Evolutionary conservation across 2,888 invertebrate species (phyloP), one percentile per base, ranked within the genome.

Genomic region (Timema cristinae): DNA sequence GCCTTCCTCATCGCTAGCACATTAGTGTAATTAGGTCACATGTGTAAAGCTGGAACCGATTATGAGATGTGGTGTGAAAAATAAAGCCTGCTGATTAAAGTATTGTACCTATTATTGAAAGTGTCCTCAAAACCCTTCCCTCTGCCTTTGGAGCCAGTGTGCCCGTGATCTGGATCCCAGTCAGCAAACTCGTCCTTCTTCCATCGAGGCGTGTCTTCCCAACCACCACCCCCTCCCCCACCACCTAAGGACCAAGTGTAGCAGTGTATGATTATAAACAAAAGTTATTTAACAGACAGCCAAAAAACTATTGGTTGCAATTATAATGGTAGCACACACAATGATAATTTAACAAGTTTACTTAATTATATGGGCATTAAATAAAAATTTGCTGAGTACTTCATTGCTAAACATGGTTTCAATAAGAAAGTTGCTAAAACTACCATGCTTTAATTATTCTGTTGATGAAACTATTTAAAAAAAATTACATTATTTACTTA

Each of bases 141-240:
- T 59, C 79, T 67, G 79, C 77, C 68, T 82, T 82, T 79, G 83
- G 82, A 68, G 82, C 85, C 75, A 86, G 86, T 71, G 87, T 79
- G 67, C 75, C 81, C 82, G 69, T 79, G 77, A 72, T 81, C 74
- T 2, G 75, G 73, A 67, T 78, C 78, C 75, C 79, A 79, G 52
- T 82, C 80, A 48, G 79, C 79, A 54, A 71, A 74, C 50, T 77
- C 77, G 47, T 76, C 75, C 54, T 79, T 81, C 51, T 76, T 78
- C 83, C 83, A 76, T 79, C 81, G 81, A 8, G 83, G 79, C 73
- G 77, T 77, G 6, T 81, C 82, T 67, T 82, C 83, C 81, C 83
- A 82, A 48, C 83, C 79, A 52, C 84, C 82, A 13, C 86, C 85
- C 52, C 74, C 73, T 67, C 71, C 72, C 66, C 70, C 50, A 32